These are phyloP conservation scores for Volucella inflata DNA, from an alignment of 2,888 invertebrate species.

Conservation along the genomic window DNA sequence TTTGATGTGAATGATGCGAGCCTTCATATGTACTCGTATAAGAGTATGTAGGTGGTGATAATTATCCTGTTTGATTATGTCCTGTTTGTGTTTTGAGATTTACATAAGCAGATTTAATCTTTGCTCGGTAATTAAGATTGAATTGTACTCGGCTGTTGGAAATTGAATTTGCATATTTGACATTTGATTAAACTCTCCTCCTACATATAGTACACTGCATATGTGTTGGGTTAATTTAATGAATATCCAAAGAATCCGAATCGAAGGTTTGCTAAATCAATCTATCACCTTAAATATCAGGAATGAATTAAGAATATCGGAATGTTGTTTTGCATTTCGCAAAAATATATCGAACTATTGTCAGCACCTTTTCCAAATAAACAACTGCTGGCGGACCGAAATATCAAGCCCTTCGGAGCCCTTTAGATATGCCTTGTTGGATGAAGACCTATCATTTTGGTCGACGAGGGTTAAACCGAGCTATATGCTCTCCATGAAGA, in stretches of 20 bases:
- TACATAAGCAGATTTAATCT: slow-evolving; percentile 54
- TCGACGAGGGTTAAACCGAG: too few species aligned
- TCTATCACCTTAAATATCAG: too few species aligned
- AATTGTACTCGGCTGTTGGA: slow-evolving; percentile 54
- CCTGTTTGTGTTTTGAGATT: slow-evolving; percentile 19
- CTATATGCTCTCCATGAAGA: too few species aligned
- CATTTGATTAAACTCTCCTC: not conserved
- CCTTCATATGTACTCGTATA: too few species aligned
- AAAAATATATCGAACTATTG: too few species aligned
- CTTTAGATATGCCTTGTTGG: too few species aligned
- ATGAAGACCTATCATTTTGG: too few species aligned
- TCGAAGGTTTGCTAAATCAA: not conserved
- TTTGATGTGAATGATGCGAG: slow-evolving; percentile 55
- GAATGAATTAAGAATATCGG: too few species aligned
- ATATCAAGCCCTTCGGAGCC: too few species aligned
- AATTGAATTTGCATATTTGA: slow-evolving; percentile 59
- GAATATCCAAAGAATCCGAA: not conserved
- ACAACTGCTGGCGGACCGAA: too few species aligned
- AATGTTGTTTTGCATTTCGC: too few species aligned
- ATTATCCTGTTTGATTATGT: slow-evolving; percentile 44
- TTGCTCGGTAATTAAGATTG: slow-evolving; percentile 67
- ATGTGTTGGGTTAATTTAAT: not conserved
- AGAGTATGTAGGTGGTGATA: slow-evolving; percentile 11
- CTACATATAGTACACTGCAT: not conserved
- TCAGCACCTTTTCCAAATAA: too few species aligned